Base-by-base conservation (phyloP, 1,140 invertebrate species). In the Magallana ariakensis region DNA sequence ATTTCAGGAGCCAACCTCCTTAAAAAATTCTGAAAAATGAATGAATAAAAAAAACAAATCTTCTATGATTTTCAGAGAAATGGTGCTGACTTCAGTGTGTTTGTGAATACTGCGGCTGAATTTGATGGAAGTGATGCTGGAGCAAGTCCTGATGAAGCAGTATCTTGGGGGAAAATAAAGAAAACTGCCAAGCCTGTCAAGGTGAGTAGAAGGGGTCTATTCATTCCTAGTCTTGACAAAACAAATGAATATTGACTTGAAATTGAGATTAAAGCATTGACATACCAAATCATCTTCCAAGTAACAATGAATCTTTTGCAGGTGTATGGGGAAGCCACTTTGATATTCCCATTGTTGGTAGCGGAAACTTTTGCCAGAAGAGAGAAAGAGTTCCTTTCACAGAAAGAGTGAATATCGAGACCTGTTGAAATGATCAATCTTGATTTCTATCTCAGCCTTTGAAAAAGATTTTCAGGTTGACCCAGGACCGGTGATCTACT, bases 121-220 rank as follows among this genome's bases (percentile, higher is more conserved):
- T 99, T 97, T 96, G 99, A 99, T 96, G 99, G 99, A 0, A 99
- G 98, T 94, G 99, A 99, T 94, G 97, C 98, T 89, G 99, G 99
- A 11, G 99, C 99, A 0, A 95, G 97, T 80, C 99, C 99, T 4
- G 99, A 99, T 95, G 99, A 99, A 95, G 99, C 99, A 0, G 96
- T 99, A 15, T 99, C 98, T 6, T 99, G 99, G 99, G 99, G 99
- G 0, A 99, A 99, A 95, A 99, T 99, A 87, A 96, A 96, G 92
- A 96, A 96, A 91, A 96, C 97, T 92, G 97, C 98, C 0, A 96
- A 95, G 80, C 98, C 99, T n/a, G 97, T 99, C 0, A 99, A 99
- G 95, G 97, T 97, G 94, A 13, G 66, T 75, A 10, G 9, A 11
- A 92, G 33, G 33, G 2, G 33, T 5, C 33, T 46, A 46, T 46